Conservation (phyloP, 2,888 invertebrate species). For the Lacanobia wlatinum region DNA sequence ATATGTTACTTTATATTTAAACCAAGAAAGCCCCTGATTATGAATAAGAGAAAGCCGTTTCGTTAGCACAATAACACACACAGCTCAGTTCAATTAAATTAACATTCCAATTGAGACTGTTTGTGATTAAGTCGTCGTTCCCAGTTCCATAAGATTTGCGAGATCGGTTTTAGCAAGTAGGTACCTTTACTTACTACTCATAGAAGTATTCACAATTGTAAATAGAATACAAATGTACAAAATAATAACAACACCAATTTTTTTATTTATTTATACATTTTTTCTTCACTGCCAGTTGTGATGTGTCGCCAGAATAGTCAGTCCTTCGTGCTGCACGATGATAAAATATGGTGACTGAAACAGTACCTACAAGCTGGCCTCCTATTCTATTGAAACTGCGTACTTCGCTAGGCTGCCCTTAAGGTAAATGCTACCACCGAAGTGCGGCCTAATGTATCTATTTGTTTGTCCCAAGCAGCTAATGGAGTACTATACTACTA, state of each 20-base stretch:
- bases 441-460: neutral
- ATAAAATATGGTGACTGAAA: neutral
- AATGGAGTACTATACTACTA: neutral
- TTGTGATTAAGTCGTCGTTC: conserved; percentile 1
- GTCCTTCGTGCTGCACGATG: neutral
- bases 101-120: neutral
- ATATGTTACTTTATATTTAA: neutral
- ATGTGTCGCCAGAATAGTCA: neutral
- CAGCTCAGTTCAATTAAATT: neutral
- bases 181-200: neutral
- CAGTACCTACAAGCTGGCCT: neutral
- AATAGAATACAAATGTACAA: too few species aligned
- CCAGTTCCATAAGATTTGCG: neutral
- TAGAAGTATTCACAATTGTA: too few species aligned
- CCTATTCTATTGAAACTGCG: neutral
- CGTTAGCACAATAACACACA: too few species aligned
- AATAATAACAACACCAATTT: too few species aligned
- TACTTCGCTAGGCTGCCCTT: neutral
- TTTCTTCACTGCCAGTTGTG: neutral
- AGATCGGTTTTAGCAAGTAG: neutral
- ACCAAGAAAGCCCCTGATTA: neutral
- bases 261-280: too few species aligned
- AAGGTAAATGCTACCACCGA: neutral
- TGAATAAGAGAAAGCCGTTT: neutral
- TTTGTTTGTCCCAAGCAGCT: neutral